phyloP scores from a whole-genome alignment of 2,888 invertebrate species.

The Zootermopsis nevadensis region DNA sequence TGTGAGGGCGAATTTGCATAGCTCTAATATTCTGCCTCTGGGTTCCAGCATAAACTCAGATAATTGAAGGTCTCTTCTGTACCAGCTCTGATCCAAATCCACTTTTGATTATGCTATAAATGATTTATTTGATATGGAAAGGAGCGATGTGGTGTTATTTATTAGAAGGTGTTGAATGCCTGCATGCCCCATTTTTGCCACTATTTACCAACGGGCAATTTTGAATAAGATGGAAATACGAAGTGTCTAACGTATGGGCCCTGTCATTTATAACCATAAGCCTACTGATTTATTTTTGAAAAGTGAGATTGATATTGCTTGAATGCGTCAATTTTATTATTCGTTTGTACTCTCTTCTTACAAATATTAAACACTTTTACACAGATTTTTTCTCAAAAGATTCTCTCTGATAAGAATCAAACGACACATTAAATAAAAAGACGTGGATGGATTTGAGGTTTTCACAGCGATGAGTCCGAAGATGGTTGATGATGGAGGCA shows the following conservation, averaged over 20 bases:
- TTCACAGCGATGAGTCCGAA: too few species aligned
- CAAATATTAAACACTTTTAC: too few species aligned
- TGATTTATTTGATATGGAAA: slow-evolving; percentile 39
- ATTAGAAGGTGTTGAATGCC: slow-evolving; percentile 9
- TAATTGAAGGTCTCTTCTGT: slow-evolving; percentile 30
- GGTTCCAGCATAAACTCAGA: slow-evolving; percentile 22
- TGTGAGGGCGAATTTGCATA: slow-evolving; percentile 12
- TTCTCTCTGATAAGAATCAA: too few species aligned
- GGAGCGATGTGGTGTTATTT: slow-evolving; percentile 17
- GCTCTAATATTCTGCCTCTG: slow-evolving; percentile 17
- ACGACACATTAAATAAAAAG: too few species aligned
- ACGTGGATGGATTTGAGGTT: too few species aligned
- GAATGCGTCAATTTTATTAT: too few species aligned
- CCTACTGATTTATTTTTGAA: too few species aligned
- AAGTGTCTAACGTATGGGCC: neutral
- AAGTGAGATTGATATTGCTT: too few species aligned
- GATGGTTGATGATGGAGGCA: too few species aligned
- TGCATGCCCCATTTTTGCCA: slow-evolving; percentile 2
- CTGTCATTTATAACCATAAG: neutral
- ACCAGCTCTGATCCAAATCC: slow-evolving; percentile 23
- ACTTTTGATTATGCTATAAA: slow-evolving; percentile 36
- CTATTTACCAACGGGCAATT: slow-evolving; percentile 3
- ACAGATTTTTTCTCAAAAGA: too few species aligned
- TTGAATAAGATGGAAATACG: neutral
- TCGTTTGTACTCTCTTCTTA: too few species aligned